These are phyloP conservation scores for Murina feae DNA, from an alignment of 2,113 vertebrate genomes.

Conservation along the genomic window DNA sequence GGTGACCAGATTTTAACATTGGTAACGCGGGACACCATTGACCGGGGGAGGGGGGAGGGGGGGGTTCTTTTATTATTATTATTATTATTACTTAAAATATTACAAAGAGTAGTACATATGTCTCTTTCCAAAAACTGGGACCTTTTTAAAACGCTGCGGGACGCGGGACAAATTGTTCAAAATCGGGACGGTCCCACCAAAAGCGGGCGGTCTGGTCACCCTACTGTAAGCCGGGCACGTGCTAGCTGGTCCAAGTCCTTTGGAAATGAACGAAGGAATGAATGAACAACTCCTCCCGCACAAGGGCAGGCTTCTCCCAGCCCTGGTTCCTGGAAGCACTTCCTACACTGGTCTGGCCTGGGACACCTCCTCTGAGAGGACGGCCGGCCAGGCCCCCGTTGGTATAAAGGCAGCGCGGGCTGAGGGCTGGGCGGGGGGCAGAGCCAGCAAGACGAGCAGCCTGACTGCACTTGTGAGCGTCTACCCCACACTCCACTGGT, in stretches of 20 bases:
- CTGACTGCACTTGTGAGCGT: not conserved
- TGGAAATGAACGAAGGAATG: not conserved
- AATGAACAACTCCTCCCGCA: not conserved
- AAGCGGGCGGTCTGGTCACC: too few relatives aligned
- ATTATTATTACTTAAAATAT: too few relatives aligned
- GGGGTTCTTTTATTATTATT: too few relatives aligned
- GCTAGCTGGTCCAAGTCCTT: not conserved
- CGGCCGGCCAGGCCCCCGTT: not conserved
- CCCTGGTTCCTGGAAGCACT: not conserved
- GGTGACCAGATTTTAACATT: too few relatives aligned
- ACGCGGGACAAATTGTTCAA: too few relatives aligned
- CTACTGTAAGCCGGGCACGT: fast-evolving
- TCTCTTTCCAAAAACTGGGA: too few relatives aligned
- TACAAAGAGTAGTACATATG: too few relatives aligned
- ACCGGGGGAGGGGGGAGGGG: too few relatives aligned
- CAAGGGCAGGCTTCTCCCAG: not conserved
- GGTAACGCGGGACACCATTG: too few relatives aligned
- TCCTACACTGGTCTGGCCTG: not conserved
- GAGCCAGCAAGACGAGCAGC: not conserved
- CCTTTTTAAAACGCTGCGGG: too few relatives aligned
- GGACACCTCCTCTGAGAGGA: not conserved
- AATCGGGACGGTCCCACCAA: too few relatives aligned
- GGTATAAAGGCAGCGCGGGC: not conserved
- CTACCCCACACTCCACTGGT: not conserved
- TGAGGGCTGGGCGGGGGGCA: fast-evolving